These are phyloP conservation scores for Polyploca ridens DNA, from an alignment of 2,888 invertebrate genomes.

Conservation along the genomic window DNA sequence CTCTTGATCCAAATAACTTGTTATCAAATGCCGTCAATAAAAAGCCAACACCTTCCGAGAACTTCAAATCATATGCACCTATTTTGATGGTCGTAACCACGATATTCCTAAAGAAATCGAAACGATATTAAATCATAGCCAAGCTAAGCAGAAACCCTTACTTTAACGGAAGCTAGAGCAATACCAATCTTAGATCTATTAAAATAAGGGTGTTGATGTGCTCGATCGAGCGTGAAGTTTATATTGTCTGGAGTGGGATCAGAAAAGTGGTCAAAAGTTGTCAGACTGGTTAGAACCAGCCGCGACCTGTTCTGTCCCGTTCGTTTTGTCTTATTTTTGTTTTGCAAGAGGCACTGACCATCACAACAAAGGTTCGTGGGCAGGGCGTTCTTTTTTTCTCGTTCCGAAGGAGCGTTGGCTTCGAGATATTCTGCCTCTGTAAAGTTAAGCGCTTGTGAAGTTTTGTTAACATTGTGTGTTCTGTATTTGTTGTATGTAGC, in stretches of 20 bases:
- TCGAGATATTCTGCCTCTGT: conserved; percentile 46
- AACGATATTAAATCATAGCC: conserved; percentile 77
- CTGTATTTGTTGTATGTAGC: conserved; percentile 13
- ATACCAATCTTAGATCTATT: conserved; percentile 22
- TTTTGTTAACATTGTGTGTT: conserved; percentile 21
- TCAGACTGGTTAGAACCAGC: conserved; percentile 67
- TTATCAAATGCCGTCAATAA: conserved; percentile 2
- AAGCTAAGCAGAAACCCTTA: conserved; percentile 30
- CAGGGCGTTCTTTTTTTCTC: conserved; percentile 61
- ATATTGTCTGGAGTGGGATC: conserved; percentile 50
- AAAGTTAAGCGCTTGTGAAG: conserved; percentile 26
- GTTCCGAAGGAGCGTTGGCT: conserved; percentile 59
- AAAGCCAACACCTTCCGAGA: conserved; percentile 8
- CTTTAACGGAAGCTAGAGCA: conserved; percentile 12
- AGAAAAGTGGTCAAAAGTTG: conserved; percentile 69
- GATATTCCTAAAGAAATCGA: conserved; percentile 83
- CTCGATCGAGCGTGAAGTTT: conserved; percentile 25
- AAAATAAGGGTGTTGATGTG: conserved; percentile 34
- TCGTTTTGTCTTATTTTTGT: conserved; percentile 80
- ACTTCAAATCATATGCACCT: conserved; percentile 10
- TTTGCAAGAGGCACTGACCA: conserved; percentile 82
- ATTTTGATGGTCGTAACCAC: conserved; percentile 41
- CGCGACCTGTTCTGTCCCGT: conserved; percentile 71
- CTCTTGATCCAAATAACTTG: background rate
- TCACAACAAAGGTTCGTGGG: conserved; percentile 80